Conservation (phyloP, 2,888 invertebrate genomes). For the Pammene aurita region DNA sequence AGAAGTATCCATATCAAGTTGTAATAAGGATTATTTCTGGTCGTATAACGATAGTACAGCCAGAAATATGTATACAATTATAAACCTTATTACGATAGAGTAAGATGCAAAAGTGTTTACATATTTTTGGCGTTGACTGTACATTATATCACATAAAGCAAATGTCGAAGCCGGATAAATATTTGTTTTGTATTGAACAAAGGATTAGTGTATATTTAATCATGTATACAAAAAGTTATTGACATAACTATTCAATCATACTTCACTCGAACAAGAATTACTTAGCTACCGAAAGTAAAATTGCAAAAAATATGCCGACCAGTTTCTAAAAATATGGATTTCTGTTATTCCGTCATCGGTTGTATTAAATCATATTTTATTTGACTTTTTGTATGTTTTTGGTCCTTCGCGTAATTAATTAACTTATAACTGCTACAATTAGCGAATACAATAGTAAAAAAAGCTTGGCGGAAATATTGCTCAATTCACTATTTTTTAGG, state of each 20-base stretch:
- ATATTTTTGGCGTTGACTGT: neutral
- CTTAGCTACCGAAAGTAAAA: constrained; percentile 16
- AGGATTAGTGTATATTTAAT: constrained; percentile 14
- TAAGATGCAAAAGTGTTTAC: neutral
- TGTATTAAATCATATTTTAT: neutral
- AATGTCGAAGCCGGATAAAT: neutral
- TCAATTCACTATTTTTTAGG: neutral
- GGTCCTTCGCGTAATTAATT: neutral
- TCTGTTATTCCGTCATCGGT: constrained; percentile 12
- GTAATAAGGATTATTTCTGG: too few relatives aligned
- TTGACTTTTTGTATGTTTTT: neutral
- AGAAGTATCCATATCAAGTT: too few relatives aligned
- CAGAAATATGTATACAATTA: too few relatives aligned
- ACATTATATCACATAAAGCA: neutral
- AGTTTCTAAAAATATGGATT: constrained; percentile 30
- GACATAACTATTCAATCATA: constrained; percentile 14
- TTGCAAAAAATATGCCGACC: constrained; percentile 9
- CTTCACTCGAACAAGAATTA: constrained; percentile 8
- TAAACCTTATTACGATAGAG: too few relatives aligned
- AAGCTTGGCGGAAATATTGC: neutral
- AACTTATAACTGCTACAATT: neutral
- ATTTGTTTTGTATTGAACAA: constrained; percentile 3
- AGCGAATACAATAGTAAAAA: neutral
- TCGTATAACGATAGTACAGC: too few relatives aligned
- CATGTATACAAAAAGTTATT: constrained; percentile 8